phyloP scores from a whole-genome alignment of 2,888 invertebrate species.

The Cacoxenus indagator region DNA sequence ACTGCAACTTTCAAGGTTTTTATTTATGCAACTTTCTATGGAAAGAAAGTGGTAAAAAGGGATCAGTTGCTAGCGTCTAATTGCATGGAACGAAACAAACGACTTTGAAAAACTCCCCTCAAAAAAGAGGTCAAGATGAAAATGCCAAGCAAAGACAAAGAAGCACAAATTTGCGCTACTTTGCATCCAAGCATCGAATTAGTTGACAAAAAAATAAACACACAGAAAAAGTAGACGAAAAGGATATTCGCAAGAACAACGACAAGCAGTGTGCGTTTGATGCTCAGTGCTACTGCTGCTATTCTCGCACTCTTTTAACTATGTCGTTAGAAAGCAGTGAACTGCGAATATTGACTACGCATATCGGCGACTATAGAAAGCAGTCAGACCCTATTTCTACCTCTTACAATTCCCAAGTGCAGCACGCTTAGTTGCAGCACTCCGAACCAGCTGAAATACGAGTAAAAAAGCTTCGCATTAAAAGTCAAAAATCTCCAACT shows the following conservation, averaged over 20 bases:
- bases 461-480: too few species aligned
- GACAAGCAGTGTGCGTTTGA: too few species aligned
- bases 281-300: too few species aligned
- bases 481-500: slow-evolving; percentile 63
- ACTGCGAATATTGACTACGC: slow-evolving; percentile 20
- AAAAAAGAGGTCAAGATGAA: slow-evolving; percentile 26
- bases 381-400: not conserved
- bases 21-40: not conserved
- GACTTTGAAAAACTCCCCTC: slow-evolving; percentile 51
- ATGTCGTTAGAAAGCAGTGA: slow-evolving; percentile 1
- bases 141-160: slow-evolving; percentile 21
- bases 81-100: slow-evolving; percentile 63
- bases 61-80: slow-evolving; percentile 54
- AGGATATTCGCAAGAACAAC: too few species aligned
- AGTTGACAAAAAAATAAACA: too few species aligned
- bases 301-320: not conserved
- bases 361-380: not conserved
- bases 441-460: not conserved
- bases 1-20: not conserved
- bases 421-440: not conserved
- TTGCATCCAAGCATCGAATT: slow-evolving; percentile 46
- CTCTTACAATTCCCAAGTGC: too few species aligned
- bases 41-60: not conserved
- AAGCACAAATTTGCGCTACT: slow-evolving; percentile 41
- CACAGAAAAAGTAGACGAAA: too few species aligned